Evolutionary conservation across 1,140 invertebrate species (phyloP).

Genomic region (Conus betulinus): DNA sequence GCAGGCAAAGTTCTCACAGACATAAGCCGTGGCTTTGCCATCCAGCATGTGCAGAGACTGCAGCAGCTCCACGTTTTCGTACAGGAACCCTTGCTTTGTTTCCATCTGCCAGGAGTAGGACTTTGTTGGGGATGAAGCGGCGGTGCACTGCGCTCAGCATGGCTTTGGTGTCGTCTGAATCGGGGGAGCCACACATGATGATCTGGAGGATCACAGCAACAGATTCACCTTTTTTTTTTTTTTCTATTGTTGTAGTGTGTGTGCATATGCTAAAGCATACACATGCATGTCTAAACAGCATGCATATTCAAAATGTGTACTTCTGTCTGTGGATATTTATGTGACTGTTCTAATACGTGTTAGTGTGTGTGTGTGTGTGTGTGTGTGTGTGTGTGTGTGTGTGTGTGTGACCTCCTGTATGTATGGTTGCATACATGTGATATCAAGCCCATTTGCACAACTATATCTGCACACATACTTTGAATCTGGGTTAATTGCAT

Average conservation of each 20-base stretch:
- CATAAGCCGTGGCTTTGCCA: slow-evolving; percentile 84
- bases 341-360: background rate
- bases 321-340: background rate
- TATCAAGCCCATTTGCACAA: too few species aligned
- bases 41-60: slow-evolving; percentile 71
- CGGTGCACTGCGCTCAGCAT: slow-evolving; percentile 80
- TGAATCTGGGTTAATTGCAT: background rate
- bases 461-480: background rate
- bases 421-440: background rate
- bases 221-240: too few species aligned
- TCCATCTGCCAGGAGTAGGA: slow-evolving; percentile 82
- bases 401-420: background rate
- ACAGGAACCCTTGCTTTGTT: slow-evolving; percentile 49
- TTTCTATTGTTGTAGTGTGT: too few species aligned
- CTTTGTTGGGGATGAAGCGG: slow-evolving; percentile 83
- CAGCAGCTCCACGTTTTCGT: slow-evolving; percentile 67
- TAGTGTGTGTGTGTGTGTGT: background rate
- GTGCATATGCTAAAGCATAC: too few species aligned
- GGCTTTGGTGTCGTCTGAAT: slow-evolving; percentile 80
- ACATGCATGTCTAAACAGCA: too few species aligned
- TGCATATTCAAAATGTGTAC: background rate
- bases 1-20: slow-evolving; percentile 88
- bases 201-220: slow-evolving; percentile 54
- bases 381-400: background rate
- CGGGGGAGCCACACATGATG: slow-evolving; percentile 80